These are phyloP conservation scores for Lytechinus pictus DNA, from an alignment of 35 echinoderm and acorn worm species.

Conservation along the genomic window DNA sequence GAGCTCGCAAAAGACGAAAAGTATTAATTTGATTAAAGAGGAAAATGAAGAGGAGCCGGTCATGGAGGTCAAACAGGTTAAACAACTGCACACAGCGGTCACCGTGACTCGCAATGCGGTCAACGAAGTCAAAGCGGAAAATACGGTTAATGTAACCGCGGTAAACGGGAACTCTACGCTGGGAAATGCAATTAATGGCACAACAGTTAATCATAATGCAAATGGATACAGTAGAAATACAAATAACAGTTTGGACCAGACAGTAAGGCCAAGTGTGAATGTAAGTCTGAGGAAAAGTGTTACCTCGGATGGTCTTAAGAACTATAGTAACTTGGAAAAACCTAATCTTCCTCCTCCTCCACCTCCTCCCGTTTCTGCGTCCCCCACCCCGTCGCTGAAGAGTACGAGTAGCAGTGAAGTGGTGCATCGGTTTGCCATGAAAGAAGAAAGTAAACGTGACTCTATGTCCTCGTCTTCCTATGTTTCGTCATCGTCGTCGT, in stretches of 20 bases:
- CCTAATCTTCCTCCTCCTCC: constrained; percentile 27
- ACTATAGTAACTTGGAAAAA: neutral
- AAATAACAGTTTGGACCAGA: constrained; percentile 20
- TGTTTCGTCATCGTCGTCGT: neutral
- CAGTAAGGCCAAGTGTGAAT: neutral
- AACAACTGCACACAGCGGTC: neutral
- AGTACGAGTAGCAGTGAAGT: neutral
- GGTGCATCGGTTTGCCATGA: neutral
- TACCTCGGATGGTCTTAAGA: neutral
- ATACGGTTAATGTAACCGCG: neutral
- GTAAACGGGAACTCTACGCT: neutral
- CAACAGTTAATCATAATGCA: neutral
- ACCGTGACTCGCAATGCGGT: neutral
- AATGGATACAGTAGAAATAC: neutral
- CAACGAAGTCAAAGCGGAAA: neutral
- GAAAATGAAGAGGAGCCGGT: constrained; percentile 17
- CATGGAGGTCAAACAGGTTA: neutral
- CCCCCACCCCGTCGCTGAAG: constrained; percentile 40
- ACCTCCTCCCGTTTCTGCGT: constrained; percentile 4
- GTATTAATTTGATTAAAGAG: neutral
- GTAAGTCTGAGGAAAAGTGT: neutral
- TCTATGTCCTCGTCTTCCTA: constrained; percentile 45
- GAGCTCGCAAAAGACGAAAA: neutral
- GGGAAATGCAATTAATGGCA: neutral
- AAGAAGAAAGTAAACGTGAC: constrained; percentile 28